A percentile compares a stretch with the other conserved stretches of the same genome.
phyloP scores from a whole-genome alignment of 2,113 vertebrate genomes.

The Emberiza fucata region DNA sequence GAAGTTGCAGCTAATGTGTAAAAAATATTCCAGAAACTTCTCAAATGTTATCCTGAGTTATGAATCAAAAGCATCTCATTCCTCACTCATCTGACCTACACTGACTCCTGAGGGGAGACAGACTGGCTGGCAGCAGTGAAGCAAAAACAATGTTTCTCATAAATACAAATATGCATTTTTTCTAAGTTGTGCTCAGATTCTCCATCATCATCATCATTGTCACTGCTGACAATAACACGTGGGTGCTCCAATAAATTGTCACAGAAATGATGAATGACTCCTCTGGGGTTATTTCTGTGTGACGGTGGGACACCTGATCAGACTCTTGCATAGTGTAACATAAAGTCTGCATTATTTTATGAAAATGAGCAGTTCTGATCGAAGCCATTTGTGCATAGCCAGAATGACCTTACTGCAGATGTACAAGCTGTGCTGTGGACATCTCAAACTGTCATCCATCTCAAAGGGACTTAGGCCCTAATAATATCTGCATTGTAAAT shows the following conservation, averaged over 20 bases:
- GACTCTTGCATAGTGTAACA: not conserved
- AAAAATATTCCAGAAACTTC: not conserved
- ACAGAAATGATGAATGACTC: not conserved
- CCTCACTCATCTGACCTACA: not conserved
- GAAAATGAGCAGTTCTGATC: not conserved
- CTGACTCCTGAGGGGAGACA: not conserved
- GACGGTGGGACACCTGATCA: not conserved
- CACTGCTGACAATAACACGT: not conserved
- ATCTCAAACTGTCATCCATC: not conserved
- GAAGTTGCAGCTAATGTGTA: not conserved
- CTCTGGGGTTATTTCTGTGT: not conserved
- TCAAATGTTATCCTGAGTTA: not conserved
- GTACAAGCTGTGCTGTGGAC: not conserved
- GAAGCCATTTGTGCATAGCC: not conserved
- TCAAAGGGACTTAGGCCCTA: not conserved
- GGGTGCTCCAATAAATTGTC: not conserved
- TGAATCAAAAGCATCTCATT: not conserved
- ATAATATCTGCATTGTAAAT: not conserved
- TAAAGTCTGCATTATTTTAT: not conserved
- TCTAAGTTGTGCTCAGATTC: not conserved
- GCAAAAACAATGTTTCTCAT: not conserved
- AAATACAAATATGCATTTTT: not conserved
- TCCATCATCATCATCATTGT: not conserved
- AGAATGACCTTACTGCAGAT: not conserved
- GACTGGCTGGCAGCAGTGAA: not conserved